These are phyloP conservation scores for Mus caroli DNA, from an alignment of 2,797 vertebrate genomes.

Conservation along the genomic window DNA sequence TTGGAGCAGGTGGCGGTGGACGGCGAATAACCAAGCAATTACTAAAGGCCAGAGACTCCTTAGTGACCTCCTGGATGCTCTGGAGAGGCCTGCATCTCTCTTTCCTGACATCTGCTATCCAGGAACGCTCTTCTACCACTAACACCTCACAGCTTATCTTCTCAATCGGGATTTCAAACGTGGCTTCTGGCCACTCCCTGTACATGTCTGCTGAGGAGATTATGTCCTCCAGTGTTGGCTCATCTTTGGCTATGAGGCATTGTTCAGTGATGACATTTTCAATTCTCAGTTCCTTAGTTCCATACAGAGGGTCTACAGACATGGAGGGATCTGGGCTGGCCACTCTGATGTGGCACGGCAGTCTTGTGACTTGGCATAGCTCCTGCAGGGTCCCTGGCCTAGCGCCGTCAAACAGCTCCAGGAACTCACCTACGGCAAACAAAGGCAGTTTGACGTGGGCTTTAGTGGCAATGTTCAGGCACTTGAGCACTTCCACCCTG, in stretches of 20 bases:
- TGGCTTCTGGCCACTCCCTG: neutral
- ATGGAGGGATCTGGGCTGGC: neutral
- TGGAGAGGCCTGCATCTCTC: fast-evolving
- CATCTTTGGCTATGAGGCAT: neutral
- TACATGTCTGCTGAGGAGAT: neutral
- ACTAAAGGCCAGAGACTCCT: neutral
- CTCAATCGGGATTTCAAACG: neutral
- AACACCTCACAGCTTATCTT: neutral
- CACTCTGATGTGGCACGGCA: neutral
- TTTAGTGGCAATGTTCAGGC: conserved; percentile 11
- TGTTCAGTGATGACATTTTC: conserved; percentile 15
- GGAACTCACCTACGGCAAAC: neutral
- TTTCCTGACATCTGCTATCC: fast-evolving
- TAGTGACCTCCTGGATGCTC: neutral
- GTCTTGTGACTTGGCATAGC: neutral
- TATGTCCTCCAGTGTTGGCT: neutral
- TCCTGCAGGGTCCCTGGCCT: neutral
- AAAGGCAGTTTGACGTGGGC: neutral
- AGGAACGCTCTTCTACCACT: neutral
- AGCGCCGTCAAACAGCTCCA: neutral
- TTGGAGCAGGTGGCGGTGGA: neutral
- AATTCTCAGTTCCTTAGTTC: neutral
- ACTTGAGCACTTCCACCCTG: neutral
- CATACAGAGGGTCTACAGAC: neutral
- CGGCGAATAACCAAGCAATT: neutral